phyloP scores from a whole-genome alignment of 2,797 vertebrate species.

The Oophaga sylvatica region DNA sequence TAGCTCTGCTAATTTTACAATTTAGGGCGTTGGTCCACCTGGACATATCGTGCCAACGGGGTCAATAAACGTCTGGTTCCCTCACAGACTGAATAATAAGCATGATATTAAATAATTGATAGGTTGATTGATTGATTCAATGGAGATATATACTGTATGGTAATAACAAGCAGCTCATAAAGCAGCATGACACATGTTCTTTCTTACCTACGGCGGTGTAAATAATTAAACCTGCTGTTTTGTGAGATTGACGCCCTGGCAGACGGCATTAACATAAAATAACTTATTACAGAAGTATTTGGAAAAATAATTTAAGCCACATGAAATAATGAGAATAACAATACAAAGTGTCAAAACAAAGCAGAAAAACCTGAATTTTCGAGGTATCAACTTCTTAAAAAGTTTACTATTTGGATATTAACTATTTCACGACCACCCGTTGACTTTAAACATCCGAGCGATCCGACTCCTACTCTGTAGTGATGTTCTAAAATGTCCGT shows the following conservation, averaged over 20 bases:
- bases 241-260: background rate
- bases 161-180: conserved; percentile 18
- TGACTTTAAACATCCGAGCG: no score
- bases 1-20: no score
- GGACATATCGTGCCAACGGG: no score
- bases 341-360: background rate
- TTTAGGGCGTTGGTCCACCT: no score
- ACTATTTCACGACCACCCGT: background rate
- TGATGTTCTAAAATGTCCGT: no score
- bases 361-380: background rate
- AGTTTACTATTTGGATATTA: background rate
- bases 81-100: no score
- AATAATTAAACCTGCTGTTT: conserved; percentile 33
- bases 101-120: background rate
- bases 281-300: background rate
- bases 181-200: background rate
- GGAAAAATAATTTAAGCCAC: background rate
- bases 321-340: background rate
- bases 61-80: no score
- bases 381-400: background rate
- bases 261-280: conserved; percentile 20
- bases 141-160: background rate
- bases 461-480: no score
- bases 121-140: background rate
- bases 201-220: conserved; percentile 9